These are phyloP conservation scores for Sterrhoptilus dennistouni DNA, from an alignment of 2,113 vertebrate genomes.

Conservation along the genomic window DNA sequence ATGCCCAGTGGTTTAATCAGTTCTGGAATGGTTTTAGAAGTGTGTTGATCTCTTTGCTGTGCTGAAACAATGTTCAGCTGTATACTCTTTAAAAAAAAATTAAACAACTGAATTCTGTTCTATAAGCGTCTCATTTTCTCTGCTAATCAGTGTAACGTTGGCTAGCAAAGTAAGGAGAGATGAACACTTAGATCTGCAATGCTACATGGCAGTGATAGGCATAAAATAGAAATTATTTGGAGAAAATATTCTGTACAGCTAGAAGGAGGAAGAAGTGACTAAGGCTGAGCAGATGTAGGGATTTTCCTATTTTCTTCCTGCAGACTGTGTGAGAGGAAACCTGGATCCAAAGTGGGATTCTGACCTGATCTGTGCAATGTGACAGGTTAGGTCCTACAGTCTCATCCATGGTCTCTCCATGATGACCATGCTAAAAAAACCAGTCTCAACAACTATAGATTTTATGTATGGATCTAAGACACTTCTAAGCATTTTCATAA, in stretches of 20 bases:
- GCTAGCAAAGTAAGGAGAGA: background rate
- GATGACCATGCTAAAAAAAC: background rate
- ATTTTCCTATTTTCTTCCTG: background rate
- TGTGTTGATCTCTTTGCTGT: background rate
- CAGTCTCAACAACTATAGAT: background rate
- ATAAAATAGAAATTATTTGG: background rate
- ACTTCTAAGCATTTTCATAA: background rate
- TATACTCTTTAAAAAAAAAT: background rate
- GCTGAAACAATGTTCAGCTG: background rate
- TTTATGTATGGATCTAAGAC: background rate
- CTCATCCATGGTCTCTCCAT: background rate
- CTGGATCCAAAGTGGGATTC: background rate
- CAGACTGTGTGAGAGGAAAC: background rate
- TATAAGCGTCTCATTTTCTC: background rate
- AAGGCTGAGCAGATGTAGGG: background rate
- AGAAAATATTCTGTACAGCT: background rate
- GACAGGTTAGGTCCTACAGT: background rate
- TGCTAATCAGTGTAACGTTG: background rate
- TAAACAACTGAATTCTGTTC: background rate
- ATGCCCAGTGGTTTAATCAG: background rate
- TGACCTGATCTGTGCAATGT: background rate
- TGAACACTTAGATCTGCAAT: background rate
- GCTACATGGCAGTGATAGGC: background rate
- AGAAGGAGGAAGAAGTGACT: background rate
- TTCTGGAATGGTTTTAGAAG: background rate